These are phyloP conservation scores for Dryadula phaetusa DNA, from an alignment of 2,888 invertebrate genomes.

Conservation along the genomic window DNA sequence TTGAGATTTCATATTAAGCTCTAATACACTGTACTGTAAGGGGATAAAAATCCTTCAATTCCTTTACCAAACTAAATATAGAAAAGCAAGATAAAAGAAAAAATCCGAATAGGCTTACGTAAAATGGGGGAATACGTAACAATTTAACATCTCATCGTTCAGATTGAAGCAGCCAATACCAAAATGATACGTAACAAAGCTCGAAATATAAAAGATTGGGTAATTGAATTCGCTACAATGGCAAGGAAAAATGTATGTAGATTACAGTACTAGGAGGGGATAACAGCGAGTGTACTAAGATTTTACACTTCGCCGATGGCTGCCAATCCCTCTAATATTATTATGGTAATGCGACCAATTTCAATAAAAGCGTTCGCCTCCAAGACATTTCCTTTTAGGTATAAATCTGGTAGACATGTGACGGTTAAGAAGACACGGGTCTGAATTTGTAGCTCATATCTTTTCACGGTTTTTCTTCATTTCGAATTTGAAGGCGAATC, in stretches of 20 bases:
- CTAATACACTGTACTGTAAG: slow-evolving; percentile 24
- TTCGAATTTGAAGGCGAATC: slow-evolving; percentile 58
- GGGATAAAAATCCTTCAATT: slow-evolving; percentile 24
- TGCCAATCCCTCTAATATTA: slow-evolving; percentile 82
- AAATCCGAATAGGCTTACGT: slow-evolving; percentile 38
- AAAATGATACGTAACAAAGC: slow-evolving; percentile 55
- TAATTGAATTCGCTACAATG: slow-evolving; percentile 76
- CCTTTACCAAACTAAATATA: slow-evolving; percentile 31
- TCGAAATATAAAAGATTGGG: slow-evolving; percentile 68
- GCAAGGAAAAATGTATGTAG: slow-evolving; percentile 68
- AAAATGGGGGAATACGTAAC: slow-evolving; percentile 40
- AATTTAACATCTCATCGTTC: slow-evolving; percentile 45
- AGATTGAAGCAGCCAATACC: slow-evolving; percentile 46
- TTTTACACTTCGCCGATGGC: slow-evolving; percentile 77
- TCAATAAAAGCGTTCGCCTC: slow-evolving; percentile 80
- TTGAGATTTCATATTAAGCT: slow-evolving; percentile 26
- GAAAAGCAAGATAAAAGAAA: slow-evolving; percentile 36
- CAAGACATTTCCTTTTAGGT: slow-evolving; percentile 71
- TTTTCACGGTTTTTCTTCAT: slow-evolving; percentile 61
- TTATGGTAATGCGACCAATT: slow-evolving; percentile 82
- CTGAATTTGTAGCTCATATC: slow-evolving; percentile 74
- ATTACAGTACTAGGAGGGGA: slow-evolving; percentile 57
- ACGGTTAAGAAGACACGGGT: slow-evolving; percentile 65
- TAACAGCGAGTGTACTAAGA: slow-evolving; percentile 73
- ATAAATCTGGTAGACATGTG: slow-evolving; percentile 76